Evolutionary conservation across 1,140 invertebrate genomes (phyloP), one percentile per base, ranked within the genome.

Genomic region (Meloidogyne floridensis): DNA sequence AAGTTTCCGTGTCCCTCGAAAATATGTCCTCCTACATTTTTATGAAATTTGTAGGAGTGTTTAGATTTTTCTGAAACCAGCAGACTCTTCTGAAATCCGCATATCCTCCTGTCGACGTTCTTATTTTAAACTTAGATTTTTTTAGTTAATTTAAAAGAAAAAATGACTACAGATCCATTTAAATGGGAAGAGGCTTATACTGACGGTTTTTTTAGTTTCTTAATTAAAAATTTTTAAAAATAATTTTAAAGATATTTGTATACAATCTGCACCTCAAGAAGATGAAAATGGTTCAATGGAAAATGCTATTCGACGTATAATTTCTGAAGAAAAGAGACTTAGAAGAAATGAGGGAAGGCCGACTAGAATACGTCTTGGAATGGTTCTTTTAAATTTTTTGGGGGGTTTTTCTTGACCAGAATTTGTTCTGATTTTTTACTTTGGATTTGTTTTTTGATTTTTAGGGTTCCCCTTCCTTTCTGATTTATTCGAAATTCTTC

Each of bases 121-220:
- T 47, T 47, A 47, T n/a, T n/a, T n/a, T n/a, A n/a, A n/a, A n/a
- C n/a, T 3, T 3, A 47, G 43, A 47, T 47, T 47, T 47, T 47
- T 47, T 47, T 47, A 32, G 47, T 6, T 6, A 47, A 8, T 47
- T 47, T 47, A 6, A 47, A 47, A 47, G 47, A 47, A 47, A 18
- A n/a, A 65, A 65, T 65, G 59, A n/a, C 59, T 18, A 59, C 13
- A 59, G 59, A 65, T 65, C 59, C 59, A 47, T 83, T 69, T 47
- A 83, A 83, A 84, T 83, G 82, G 82, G 82, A 83, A 69, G 56
- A 76, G 20, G 82, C 82, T 76, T 83, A 83, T 69, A 75, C 82
- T 20, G 82, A 83, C n/a, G 82, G 81, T 82, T 42, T n/a, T 11
- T 69, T 81, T 81, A 42, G 1, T 72, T n/a, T 71, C 0, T 70